Evolutionary conservation across 2,797 vertebrate species (phyloP).

Genomic region (Neosilurus hyrtlii): DNA sequence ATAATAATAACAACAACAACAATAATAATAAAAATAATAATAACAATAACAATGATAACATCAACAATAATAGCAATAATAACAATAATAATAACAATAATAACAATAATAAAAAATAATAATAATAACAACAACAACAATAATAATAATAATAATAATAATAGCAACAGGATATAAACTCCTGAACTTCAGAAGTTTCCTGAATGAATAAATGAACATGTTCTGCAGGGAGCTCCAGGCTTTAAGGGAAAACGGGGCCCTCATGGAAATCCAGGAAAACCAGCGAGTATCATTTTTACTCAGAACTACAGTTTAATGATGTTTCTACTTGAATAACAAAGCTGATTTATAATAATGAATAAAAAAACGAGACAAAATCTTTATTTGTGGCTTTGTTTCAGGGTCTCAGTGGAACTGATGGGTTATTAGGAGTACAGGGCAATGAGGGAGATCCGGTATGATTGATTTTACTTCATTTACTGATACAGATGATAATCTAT

Average conservation of each 20-base stretch:
- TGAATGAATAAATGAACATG: no score
- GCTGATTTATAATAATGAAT: not conserved
- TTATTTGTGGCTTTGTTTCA: conserved; percentile 47
- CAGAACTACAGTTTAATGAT: not conserved
- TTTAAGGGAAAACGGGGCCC: conserved; percentile 60
- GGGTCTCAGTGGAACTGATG: conserved; percentile 71
- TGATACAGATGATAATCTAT: not conserved
- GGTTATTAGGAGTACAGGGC: conserved; percentile 75
- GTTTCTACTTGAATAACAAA: not conserved
- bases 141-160: no score
- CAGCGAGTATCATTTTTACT: conserved; percentile 64
- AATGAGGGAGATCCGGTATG: conserved; percentile 76
- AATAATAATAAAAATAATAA: no score
- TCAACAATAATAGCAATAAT: no score
- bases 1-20: no score
- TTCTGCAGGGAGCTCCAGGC: conserved; percentile 67
- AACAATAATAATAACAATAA: no score
- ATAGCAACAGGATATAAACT: no score
- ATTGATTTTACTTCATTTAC: not conserved
- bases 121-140: no score
- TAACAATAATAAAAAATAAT: no score
- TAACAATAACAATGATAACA: no score
- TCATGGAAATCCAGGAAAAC: conserved; percentile 66
- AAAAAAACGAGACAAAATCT: not conserved
- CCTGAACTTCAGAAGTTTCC: not conserved